Base-by-base conservation (phyloP, 1,140 invertebrate genomes). In the Drosophila malerkotliana region DNA sequence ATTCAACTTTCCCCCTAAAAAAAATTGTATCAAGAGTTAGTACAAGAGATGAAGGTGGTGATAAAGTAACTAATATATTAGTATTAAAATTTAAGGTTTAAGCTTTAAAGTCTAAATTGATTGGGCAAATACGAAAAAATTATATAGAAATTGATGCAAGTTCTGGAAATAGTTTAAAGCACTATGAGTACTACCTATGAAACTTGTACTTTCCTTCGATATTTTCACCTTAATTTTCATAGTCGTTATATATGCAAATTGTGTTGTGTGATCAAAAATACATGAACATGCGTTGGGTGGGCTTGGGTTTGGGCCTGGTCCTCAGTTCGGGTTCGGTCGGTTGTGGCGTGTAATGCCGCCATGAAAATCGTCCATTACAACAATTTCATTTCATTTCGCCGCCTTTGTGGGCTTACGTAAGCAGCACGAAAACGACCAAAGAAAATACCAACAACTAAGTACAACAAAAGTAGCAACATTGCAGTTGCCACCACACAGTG, bases 281-380 rank as follows among this genome's bases (percentile, higher is more conserved):
- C 44, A 47, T 47, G 44, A 15, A 47, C 44, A 75, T 75, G 72
- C 69, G 52, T 64, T 72, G 55, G 57, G 26, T 28, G 26, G 26
- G 26, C 26, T 7, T 28, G 26, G 26, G 26, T 4, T 0, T 28
- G 26, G 26, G 26, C 1, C 6, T 28, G 26, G 26, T 1, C 6
- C 14, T 4, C 12, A 15, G n/a, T 12, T 56, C 26, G 26, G 28
- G 49, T 49, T 49, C 49, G 41, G 12, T 53, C 75, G 71, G 67
- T 41, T 71, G 34, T 37, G 30, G 79, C 75, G 79, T 85, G 82
- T 80, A 80, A 74, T 80, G 75, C 78, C 81, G 81, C 82, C 81
- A 78, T 78, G 82, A 87, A 84, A 85, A 85, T 85, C 82, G 82
- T 69, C 82, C 77, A 85, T 85, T 85, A 85, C 83, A 85, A 85